These are phyloP conservation scores for Antidorcas marsupialis DNA, from an alignment of 2,113 vertebrate species.

Conservation along the genomic window DNA sequence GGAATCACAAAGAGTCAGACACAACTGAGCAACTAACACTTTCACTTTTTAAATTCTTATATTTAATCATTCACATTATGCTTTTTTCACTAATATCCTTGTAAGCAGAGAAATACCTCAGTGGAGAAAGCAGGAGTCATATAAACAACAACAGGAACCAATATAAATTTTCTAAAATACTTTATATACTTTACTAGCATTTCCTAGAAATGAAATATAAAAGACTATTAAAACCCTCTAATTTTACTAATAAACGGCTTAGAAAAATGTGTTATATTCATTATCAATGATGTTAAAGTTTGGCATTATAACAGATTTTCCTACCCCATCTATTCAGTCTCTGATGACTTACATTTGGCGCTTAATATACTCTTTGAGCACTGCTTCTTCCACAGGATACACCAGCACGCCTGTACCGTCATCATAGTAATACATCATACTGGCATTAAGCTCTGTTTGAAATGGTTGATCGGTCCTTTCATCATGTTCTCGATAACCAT, in stretches of 20 bases:
- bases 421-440: constrained; percentile 95
- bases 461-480: constrained; percentile 81
- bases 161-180: neutral
- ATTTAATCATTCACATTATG: neutral
- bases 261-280: neutral
- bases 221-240: neutral
- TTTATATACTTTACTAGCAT: neutral
- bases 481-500: constrained; percentile 84
- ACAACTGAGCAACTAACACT: neutral
- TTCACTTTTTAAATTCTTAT: neutral
- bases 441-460: constrained; percentile 83
- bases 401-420: constrained; percentile 91
- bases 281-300: neutral
- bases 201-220: neutral
- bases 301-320: neutral
- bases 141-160: neutral
- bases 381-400: constrained; percentile 92
- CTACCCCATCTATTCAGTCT: neutral
- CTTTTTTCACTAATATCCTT: neutral
- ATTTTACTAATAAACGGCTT: neutral
- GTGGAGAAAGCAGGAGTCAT: neutral
- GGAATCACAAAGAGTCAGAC: neutral
- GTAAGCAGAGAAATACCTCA: neutral
- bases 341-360: constrained; percentile 93
- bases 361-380: constrained; percentile 97